Percentiles rank a stretch among this genome's conserved stretches.
Conservation (phyloP, 1,140 invertebrate genomes). For the Colletes latitarsis region DNA sequence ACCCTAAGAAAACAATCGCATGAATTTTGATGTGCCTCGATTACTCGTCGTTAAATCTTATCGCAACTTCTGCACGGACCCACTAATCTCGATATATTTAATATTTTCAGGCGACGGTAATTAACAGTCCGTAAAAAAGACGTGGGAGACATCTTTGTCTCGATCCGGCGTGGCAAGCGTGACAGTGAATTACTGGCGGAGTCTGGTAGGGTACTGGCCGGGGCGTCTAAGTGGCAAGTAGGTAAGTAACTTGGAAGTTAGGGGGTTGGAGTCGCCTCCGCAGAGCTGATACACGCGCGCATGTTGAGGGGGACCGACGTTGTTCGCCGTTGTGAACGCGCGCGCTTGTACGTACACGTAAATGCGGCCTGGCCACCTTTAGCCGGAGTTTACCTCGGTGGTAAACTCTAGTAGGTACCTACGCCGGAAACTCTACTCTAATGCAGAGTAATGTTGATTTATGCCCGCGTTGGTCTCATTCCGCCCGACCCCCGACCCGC, state of each 20-base stretch:
- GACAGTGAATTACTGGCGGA: slow-evolving; percentile 70
- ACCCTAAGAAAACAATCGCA: background rate
- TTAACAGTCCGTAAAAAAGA: background rate
- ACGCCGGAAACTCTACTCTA: slow-evolving; percentile 76
- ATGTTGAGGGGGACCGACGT: slow-evolving; percentile 19
- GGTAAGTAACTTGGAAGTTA: slow-evolving; percentile 76
- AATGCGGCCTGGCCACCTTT: slow-evolving; percentile 58
- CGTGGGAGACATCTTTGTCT: slow-evolving; percentile 27
- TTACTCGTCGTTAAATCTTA: no score
- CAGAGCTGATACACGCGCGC: slow-evolving; percentile 47
- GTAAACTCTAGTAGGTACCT: slow-evolving; percentile 76
- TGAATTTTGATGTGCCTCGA: no score
- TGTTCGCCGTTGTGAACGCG: slow-evolving; percentile 51
- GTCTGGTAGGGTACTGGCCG: slow-evolving; percentile 44
- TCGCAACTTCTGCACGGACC: no score
- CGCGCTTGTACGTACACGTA: slow-evolving; percentile 61
- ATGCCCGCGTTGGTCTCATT: slow-evolving; percentile 71
- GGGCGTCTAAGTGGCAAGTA: slow-evolving; percentile 76
- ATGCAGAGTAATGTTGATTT: slow-evolving; percentile 82
- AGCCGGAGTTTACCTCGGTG: slow-evolving; percentile 73
- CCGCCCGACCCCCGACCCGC: slow-evolving; percentile 42
- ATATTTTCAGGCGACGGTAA: no score
- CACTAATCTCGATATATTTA: no score
- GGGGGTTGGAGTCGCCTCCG: slow-evolving; percentile 58
- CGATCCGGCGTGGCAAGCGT: slow-evolving; percentile 59